Evolutionary conservation across 2,888 invertebrate species (phyloP), one percentile per base, ranked within the genome.

Genomic region (Yponomeuta cagnagella): DNA sequence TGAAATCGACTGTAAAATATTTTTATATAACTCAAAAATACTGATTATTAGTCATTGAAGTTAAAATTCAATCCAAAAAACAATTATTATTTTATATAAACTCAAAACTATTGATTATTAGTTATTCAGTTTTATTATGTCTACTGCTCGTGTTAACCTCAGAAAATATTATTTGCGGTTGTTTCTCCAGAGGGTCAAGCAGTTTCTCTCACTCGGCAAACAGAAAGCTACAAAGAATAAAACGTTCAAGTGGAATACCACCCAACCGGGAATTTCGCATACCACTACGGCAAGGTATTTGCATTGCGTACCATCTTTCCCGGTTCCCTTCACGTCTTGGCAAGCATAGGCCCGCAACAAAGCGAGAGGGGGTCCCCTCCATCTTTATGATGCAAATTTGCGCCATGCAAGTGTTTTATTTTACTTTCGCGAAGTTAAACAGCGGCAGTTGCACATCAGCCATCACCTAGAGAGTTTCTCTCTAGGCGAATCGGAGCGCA

Each of bases 401-500:
- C 65, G 33, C 65, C 43, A 30, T 23, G 33, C 30, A 65, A 30
- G 30, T 65, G 65, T 65, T 65, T 33, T 65, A 65, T 30, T 65
- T 65, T 31, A 65, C 65, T 65, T 65, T 65, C 30, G 10, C 31
- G 10, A 65, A 65, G 33, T 30, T 65, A 31, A 33, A 65, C 65
- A 65, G 65, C 31, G 33, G 64, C 30, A 64, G 65, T 65, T 65
- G 10, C 65, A 30, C 48, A 43, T 68, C 68, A 68, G 33, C 15
- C 33, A 48, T 43, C n/a, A 37, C 68, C 15, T 68, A 77, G 75
- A 77, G 77, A 58, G 52, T 58, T 58, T 58, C 52, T 58, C 52
- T 58, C 52, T 3, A 58, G 78, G 83, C 81, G 84, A 88, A 88
- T 87, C 85, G 88, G 86, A 83, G 77, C 79, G 83, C 84, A 83